phyloP scores from a whole-genome alignment of 2,113 vertebrate genomes.

The Cyanocitta stelleri region DNA sequence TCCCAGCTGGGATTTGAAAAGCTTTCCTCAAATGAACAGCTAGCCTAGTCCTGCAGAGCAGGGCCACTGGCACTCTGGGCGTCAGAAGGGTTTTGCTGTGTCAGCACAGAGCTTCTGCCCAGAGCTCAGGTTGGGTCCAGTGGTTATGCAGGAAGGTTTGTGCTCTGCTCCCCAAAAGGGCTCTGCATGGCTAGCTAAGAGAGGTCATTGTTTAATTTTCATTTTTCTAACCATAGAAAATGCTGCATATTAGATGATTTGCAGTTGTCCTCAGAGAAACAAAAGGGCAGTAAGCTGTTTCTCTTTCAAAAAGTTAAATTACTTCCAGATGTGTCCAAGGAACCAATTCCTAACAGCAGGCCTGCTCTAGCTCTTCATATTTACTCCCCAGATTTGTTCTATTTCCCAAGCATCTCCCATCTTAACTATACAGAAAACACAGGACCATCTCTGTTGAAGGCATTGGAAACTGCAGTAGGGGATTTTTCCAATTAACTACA shows the following conservation, averaged over 20 bases:
- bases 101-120: neutral
- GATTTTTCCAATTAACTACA: neutral
- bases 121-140: neutral
- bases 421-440: neutral
- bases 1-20: neutral
- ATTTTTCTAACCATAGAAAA: constrained; percentile 1
- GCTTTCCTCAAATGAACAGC: rapidly evolving
- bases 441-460: neutral
- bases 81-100: neutral
- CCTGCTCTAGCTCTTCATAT: neutral
- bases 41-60: neutral
- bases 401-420: neutral
- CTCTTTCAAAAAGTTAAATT: constrained; percentile 24
- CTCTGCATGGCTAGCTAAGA: neutral
- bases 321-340: constrained; percentile 37
- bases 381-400: neutral
- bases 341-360: constrained; percentile 2
- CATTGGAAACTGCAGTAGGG: neutral
- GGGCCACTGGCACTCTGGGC: neutral
- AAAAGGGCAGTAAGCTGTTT: constrained; percentile 40
- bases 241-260: neutral
- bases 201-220: constrained; percentile 7
- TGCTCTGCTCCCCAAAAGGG: neutral
- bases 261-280: constrained; percentile 35
- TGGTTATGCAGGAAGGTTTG: neutral